phyloP scores from a whole-genome alignment of 2,113 vertebrate species.

The Charadrius vociferus region DNA sequence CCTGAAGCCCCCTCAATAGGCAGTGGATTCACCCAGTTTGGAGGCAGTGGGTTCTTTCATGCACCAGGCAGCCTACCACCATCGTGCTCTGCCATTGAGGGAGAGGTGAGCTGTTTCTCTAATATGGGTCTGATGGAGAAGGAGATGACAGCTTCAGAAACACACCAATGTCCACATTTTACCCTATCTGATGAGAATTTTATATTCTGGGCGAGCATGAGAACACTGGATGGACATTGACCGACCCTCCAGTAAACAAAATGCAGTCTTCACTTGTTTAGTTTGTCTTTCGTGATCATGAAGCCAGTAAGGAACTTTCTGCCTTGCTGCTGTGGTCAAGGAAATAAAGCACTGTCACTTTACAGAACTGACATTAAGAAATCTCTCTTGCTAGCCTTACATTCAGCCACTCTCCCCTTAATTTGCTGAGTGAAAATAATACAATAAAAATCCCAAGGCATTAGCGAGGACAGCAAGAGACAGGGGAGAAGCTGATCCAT shows the following conservation, averaged over 20 bases:
- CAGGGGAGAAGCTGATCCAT: not conserved
- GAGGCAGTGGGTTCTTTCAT: not conserved
- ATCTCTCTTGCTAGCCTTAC: not conserved
- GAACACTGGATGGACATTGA: accelerated
- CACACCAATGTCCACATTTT: not conserved
- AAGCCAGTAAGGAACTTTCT: not conserved
- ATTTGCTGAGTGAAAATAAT: not conserved
- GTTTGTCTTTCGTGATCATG: not conserved
- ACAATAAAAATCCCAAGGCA: not conserved
- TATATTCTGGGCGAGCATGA: not conserved
- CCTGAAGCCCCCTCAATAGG: not conserved
- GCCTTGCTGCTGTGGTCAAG: not conserved
- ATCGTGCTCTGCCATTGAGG: not conserved
- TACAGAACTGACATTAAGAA: not conserved
- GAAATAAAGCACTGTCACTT: not conserved
- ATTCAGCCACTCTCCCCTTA: not conserved
- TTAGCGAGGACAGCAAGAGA: not conserved
- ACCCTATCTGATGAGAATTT: not conserved
- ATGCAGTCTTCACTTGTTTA: not conserved
- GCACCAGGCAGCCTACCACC: not conserved
- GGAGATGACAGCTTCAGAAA: not conserved
- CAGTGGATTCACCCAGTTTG: not conserved
- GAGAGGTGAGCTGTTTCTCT: not conserved
- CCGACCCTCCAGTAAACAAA: not conserved
- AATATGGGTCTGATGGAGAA: not conserved